A percentile compares a stretch with the other conserved stretches of the same genome.
These are phyloP conservation scores for Coptotermes formosanus DNA, from an alignment of 1,140 invertebrate species.

Conservation along the genomic window DNA sequence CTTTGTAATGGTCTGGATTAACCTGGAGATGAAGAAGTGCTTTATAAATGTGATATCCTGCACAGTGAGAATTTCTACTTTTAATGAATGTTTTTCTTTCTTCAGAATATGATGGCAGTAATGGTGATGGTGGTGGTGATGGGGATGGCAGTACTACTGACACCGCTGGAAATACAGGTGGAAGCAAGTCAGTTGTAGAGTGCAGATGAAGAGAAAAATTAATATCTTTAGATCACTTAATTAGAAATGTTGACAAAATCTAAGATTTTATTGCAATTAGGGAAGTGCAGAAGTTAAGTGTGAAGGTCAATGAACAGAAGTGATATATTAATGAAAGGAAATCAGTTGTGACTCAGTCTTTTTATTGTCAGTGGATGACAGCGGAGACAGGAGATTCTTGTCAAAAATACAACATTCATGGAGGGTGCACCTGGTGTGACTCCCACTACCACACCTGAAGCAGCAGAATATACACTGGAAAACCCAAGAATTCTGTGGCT, in stretches of 20 bases:
- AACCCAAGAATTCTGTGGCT: slow-evolving; percentile 80
- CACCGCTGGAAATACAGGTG: background rate
- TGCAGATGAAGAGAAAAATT: background rate
- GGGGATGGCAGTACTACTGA: background rate
- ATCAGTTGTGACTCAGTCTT: no score
- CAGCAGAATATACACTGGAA: slow-evolving; percentile 69
- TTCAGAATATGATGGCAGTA: no score
- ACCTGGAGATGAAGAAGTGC: no score
- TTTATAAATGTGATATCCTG: no score
- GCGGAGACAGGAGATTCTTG: slow-evolving; percentile 48
- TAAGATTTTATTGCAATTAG: no score
- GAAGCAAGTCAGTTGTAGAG: background rate
- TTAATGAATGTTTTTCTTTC: slow-evolving; percentile 26
- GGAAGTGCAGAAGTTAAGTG: no score
- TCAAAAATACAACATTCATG: slow-evolving; percentile 74
- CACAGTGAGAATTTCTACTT: slow-evolving; percentile 3
- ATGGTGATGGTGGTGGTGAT: slow-evolving; percentile 23
- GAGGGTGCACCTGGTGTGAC: slow-evolving; percentile 73
- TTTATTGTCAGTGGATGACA: slow-evolving; percentile 31
- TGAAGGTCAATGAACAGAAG: no score
- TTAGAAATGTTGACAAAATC: background rate
- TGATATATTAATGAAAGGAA: no score
- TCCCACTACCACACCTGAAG: slow-evolving; percentile 59
- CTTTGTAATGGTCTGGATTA: no score
- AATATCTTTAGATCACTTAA: background rate